Evolutionary conservation across 2,888 invertebrate genomes (phyloP), one percentile per base, ranked within the genome.

Genomic region (Agrotis exclamationis): DNA sequence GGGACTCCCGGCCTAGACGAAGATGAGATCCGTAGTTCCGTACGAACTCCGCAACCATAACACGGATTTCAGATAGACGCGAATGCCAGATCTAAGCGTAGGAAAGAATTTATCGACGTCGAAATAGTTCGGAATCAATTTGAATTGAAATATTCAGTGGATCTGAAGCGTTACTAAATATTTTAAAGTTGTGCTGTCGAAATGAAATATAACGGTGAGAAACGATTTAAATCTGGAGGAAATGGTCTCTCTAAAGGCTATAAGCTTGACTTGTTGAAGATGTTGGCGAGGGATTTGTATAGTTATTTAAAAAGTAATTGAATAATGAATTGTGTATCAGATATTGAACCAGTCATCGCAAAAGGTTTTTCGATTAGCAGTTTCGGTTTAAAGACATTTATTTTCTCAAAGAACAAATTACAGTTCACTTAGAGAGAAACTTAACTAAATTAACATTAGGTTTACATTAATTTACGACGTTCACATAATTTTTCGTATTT

Each of bases 91-190:
- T 71, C 79, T 64, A 68, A 78, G 63, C 68, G 68, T 20, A 70
- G 33, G 60, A 79, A 83, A 76, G 84, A 87, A 89, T 89, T 86
- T 87, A 85, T 82, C 75, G 67, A 80, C 74, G 72, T 83, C 79
- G 82, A 80, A 83, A 84, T 82, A 82, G 76, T 78, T 79, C 39
- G 70, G 79, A 86, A 88, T 86, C 83, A 85, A 86, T 87, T 88
- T 76, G 66, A 83, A 82, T 76, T 69, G 74, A 84, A 85, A 84
- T 85, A 84, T 85, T 72, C 80, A 84, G 74, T 79, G 70, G 68
- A 70, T 76, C 58, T 56, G 75, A 77, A 82, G 75, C 57, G 76
- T 80, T 74, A 68, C 82, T 73, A 82, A 85, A 86, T 86, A 85
- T 85, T 87, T 87, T 85, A 82, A 78, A 85, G 73, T 76, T 75